Evolutionary conservation across 2,113 vertebrate species (phyloP), one percentile per base, ranked within the genome.

Genomic region (Benitochromis conjunctus): DNA sequence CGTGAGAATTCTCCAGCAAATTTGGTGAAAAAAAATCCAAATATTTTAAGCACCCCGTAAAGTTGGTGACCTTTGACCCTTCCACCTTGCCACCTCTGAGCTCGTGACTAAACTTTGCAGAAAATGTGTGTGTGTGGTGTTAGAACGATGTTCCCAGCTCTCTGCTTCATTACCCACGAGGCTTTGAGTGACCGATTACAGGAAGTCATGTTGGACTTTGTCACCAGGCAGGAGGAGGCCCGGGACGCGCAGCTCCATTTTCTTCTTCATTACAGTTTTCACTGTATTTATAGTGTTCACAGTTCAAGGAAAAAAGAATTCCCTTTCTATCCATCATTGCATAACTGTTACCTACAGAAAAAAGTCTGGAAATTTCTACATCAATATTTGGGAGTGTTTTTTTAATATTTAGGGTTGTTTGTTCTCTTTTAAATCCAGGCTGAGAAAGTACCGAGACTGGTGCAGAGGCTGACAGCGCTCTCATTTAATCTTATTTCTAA

Each of bases 1-100:
- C 41, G 0, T 48, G 24, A 74, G 29, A 48, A 10, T 48, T 71
- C 0, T 46, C 16, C 41, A 26, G 5, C 43, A 0, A 14, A 26
- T 74, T 0, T 26, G 21, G 1, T 41, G n/a, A 71, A 69, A 43
- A 9, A 69, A 16, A 69, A 46, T 24, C 14, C 13, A 46, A 69
- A 41, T 1, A 8, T 41, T 66, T 69, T 14, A 43, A 7, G n/a
- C 62, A 41, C 12, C n/a, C 64, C 9, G 36, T 66, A 5, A 41
- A 69, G 64, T 69, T 0, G 0, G 36, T 62, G 41, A 81, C 81
- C 81, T 62, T 60, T 13, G n/a, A 48, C 24, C 69, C 7, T 2
- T 14, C 55, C 55, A 14, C 24, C n/a, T 6, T n/a, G 4, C 21
- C 55, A 21, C 11, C 21, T 21, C 7, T 9, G 66, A 24, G 8